Evolutionary conservation across 2,888 invertebrate genomes (phyloP).

Genomic region (Invenusta paracnida): DNA sequence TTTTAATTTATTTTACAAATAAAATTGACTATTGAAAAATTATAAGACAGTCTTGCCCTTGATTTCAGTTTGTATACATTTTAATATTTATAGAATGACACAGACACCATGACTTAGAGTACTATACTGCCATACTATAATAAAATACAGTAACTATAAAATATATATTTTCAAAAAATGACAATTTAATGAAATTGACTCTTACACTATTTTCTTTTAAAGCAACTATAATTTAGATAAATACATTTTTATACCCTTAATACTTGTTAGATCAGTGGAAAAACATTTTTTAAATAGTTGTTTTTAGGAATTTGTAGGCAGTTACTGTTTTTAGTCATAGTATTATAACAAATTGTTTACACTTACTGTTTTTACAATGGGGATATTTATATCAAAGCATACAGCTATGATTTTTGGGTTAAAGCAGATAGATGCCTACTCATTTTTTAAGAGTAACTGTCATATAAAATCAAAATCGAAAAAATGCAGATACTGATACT

Average conservation of each 20-base stretch:
- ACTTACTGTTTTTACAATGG: neutral
- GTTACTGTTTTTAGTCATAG: neutral
- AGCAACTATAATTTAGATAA: neutral
- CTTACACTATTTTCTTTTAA: neutral
- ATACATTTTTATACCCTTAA: neutral
- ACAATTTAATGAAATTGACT: neutral
- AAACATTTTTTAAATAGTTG: neutral
- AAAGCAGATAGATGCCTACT: neutral
- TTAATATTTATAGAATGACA: too few relatives aligned
- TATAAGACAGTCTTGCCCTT: too few relatives aligned
- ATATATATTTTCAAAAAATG: neutral
- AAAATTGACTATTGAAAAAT: too few relatives aligned
- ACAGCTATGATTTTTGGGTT: neutral
- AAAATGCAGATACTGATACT: too few relatives aligned
- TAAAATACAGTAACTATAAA: neutral
- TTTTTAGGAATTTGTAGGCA: neutral
- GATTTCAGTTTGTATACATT: too few relatives aligned
- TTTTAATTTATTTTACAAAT: too few relatives aligned
- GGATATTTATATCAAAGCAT: neutral
- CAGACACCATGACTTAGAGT: too few relatives aligned
- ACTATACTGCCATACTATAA: neutral
- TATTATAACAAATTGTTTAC: neutral
- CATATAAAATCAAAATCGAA: too few relatives aligned
- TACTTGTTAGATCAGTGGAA: neutral
- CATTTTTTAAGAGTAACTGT: too few relatives aligned